Base-by-base conservation (phyloP, 2,113 vertebrate genomes). In the Coreoperca whiteheadi region DNA sequence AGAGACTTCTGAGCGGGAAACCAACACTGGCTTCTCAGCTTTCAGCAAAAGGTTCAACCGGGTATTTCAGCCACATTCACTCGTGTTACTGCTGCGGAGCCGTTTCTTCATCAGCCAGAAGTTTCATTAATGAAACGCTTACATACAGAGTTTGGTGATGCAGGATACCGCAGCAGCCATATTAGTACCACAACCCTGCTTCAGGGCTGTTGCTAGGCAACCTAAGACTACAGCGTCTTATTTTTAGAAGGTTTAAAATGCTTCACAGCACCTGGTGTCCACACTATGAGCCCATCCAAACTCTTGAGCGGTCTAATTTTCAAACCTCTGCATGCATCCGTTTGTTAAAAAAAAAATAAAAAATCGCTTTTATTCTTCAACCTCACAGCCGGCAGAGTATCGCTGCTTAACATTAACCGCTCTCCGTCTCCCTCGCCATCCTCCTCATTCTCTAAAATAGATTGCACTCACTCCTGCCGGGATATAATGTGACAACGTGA, bases 141-240 rank as follows among this genome's bases (percentile, higher is more conserved):
- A 3, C n/a, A n/a, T 20, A 4, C 63, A 61, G 34, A 39, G 66
- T 76, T 75, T 2, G 39, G 46, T 23, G 5, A 23, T 28, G 64
- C 63, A 50, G 48, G 30, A 61, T 23, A 43, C 25, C 65, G 61
- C 77, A 23, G 68, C 43, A 46, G 63, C 64, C 63, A 46, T 60
- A 74, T 77, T 46, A 78, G 46, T 23, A 56, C 51, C 34, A 28
- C 64, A 7, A 20, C 30, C 37, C 46, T 61, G 76, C 81, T 85
- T 77, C 48, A 21, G 54, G 76, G 66, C 82, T 82, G 91, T 90
- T 92, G 88, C 91, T 85, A 85, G 57, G 91, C 91, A 87, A 91
- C 91, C 51, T 1, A 23, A 65, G 77, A 53, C 63, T 16, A 80
- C 80, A 66, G 91, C 83, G 60, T 75, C 79, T 83, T 88, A 87